Evolutionary conservation across 1,140 invertebrate genomes (phyloP), one percentile per base, ranked within the genome.

Genomic region (Bicyclus anynana): DNA sequence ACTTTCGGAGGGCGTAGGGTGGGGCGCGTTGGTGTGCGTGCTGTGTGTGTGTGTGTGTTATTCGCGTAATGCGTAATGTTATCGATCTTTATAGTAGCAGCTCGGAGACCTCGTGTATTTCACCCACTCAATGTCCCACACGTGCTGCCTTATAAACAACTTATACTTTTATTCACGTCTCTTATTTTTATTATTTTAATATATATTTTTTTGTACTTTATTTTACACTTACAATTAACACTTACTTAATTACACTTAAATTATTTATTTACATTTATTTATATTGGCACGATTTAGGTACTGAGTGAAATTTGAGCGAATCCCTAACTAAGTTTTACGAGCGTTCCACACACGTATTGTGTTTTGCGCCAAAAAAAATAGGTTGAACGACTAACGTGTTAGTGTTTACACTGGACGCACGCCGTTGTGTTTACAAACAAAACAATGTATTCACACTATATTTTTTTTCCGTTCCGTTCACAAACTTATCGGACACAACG

Each of bases 371-470:
- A 14, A 44, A 60, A 65, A 54, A 56, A 50, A n/a, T n/a, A n/a
- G n/a, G 33, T 53, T 49, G 49, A 58, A 47, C 59, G 37, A 35
- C 23, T 49, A 53, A 62, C 53, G 57, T 55, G 57, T 53, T 62
- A 63, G 62, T 76, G 74, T 82, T 79, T 79, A 81, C 76, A 55
- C 59, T 65, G 52, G 63, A 57, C 67, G 63, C 80, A 83, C 78
- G 81, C 76, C 56, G 73, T 48, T 58, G 55, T 87, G 83, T 87
- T 87, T 87, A 86, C 80, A 78, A 87, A 86, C 84, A 86, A 73
- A 69, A 33, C 29, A 72, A 56, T 68, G 58, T 59, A 52, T 52
- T 49, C 64, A 68, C 51, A 65, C 49, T 71, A 60, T 72, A 56
- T 70, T 70, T 72, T 64, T 72, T 54, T 58, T 47, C 38, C 35